phyloP scores from a whole-genome alignment of 2,888 invertebrate species.

The Protonemura montana region DNA sequence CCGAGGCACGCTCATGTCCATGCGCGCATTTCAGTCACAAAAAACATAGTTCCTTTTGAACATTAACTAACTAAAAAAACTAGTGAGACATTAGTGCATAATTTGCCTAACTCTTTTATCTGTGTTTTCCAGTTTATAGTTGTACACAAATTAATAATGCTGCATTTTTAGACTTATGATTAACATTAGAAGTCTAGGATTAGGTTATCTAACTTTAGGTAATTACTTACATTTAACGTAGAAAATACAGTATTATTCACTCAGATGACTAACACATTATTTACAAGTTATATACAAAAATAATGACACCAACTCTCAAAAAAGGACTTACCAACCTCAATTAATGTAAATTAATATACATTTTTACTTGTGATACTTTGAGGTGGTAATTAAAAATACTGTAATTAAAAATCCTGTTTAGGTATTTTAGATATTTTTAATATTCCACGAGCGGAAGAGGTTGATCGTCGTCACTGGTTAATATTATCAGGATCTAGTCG shows the following conservation, averaged over 20 bases:
- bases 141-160: conserved; percentile 47
- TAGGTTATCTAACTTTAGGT: conserved; percentile 41
- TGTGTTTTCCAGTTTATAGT: conserved; percentile 42
- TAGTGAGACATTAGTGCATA: neutral
- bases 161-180: conserved; percentile 43
- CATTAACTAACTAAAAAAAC: neutral
- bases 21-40: neutral
- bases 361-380: neutral
- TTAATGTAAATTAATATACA: neutral
- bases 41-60: neutral
- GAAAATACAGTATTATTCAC: neutral
- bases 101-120: conserved; percentile 34
- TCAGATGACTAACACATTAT: neutral
- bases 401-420: neutral
- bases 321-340: no score
- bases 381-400: no score
- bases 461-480: conserved; percentile 35
- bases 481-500: neutral
- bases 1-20: conserved; percentile 8
- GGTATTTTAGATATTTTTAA: neutral
- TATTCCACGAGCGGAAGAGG: neutral
- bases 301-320: no score
- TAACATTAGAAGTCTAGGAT: conserved; percentile 41
- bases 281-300: neutral
- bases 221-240: conserved; percentile 20